Base-by-base conservation (phyloP, 2,888 invertebrate species). In the Drosophila acutilabella region DNA sequence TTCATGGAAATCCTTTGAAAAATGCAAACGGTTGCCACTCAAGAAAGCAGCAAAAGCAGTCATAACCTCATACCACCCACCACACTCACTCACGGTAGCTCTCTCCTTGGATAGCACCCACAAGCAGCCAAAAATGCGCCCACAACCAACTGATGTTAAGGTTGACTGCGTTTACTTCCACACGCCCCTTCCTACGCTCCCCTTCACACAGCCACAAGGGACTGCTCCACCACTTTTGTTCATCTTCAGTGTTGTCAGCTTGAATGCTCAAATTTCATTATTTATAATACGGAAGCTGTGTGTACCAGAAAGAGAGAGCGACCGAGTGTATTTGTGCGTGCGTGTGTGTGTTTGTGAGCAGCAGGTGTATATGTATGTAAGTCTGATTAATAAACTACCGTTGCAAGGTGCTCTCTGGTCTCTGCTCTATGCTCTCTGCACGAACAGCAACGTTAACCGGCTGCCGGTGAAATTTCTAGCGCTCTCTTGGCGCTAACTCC, bases 21-120 rank as follows among this genome's bases (percentile, higher is more conserved):
- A 66, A 83, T 71, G 87, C 89, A 89, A 83, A 74, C 84, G 84
- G 89, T 89, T 89, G 89, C 87, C 89, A 83, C 87, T 88, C 74
- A 67, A 82, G 64, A 26, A 59, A 13, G 47, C 47, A 30, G 30
- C 30, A 33, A 10, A n/a, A 60, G 58, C 66, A 52, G 44, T 48
- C 44, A 45, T 51, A 73, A 54, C 56, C 66, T 56, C 54, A 8
- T 42, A 16, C 52, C 44, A 38, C 13, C 20, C 41, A 48, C n/a
- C 2, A 1, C 3, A 14, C 48, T 13, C 36, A 30, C 50, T 10
- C 0, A 11, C 48, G 33, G 40, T 26, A 7, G 7, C 26, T 30
- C 30, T 30, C 30, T 30, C 1, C 30, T 30, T 30, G 30, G 8
- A 6, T 8, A 30, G 30, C 30, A 6, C 30, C 30, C 30, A 30